A percentile compares a stretch with the other conserved stretches of the same genome.
These are phyloP conservation scores for Antheraea yamamai DNA, from an alignment of 2,888 invertebrate genomes.

Conservation along the genomic window DNA sequence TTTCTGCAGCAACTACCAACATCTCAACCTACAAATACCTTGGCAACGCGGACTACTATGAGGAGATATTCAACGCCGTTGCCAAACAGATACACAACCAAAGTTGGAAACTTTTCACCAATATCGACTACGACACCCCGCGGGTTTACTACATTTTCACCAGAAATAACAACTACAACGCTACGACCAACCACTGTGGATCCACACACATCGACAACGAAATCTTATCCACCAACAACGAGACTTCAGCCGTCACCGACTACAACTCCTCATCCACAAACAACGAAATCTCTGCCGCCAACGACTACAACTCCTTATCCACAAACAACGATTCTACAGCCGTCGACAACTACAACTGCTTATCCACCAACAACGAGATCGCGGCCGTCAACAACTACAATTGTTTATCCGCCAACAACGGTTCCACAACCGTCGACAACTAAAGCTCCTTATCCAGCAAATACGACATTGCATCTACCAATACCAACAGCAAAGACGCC, in stretches of 20 bases:
- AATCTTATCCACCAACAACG: neutral
- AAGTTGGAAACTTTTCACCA: neutral
- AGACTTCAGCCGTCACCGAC: neutral
- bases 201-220: too few species aligned
- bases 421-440: neutral
- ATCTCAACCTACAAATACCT: neutral
- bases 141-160: neutral
- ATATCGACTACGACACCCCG: neutral
- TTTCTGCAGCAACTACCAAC: neutral
- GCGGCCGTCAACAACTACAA: neutral
- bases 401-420: neutral
- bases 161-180: neutral
- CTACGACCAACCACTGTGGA: neutral
- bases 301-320: neutral
- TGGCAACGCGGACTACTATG: neutral
- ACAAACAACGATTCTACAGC: neutral
- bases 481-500: constrained; percentile 19
- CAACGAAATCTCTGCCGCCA: neutral
- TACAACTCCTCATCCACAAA: neutral
- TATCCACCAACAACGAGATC: neutral
- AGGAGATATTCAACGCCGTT: constrained; percentile 3
- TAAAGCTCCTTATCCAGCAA: neutral
- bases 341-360: constrained; percentile 10
- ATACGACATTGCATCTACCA: neutral
- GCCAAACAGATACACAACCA: neutral